A percentile compares a stretch with the other conserved stretches of the same genome.
phyloP scores from a whole-genome alignment of 2,797 vertebrate genomes.

The Erithacus rubecula region DNA sequence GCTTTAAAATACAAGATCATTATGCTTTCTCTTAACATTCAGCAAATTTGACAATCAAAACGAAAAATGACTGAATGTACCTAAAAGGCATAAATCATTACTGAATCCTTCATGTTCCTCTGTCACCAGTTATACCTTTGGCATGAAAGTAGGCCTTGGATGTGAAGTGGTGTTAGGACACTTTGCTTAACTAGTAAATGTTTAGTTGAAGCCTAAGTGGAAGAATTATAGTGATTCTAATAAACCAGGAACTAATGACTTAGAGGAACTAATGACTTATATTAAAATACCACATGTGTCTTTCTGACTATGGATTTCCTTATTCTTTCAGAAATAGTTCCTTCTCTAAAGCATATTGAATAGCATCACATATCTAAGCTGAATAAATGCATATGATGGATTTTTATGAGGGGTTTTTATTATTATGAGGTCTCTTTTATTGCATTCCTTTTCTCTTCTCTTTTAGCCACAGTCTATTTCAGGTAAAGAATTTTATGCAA shows the following conservation, averaged over 20 bases:
- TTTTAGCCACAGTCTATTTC: neutral
- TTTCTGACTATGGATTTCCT: neutral
- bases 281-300: neutral
- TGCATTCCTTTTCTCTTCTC: neutral
- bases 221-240: neutral
- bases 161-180: neutral
- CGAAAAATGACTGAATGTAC: neutral
- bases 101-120: neutral
- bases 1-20: neutral
- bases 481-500: constrained; percentile 29
- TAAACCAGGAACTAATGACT: neutral
- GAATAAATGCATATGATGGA: constrained; percentile 1
- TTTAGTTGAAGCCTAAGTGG: neutral
- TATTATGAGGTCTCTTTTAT: neutral
- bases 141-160: neutral
- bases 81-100: neutral
- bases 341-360: neutral
- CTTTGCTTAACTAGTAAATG: constrained; percentile 1
- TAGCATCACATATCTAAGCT: neutral
- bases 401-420: constrained; percentile 36
- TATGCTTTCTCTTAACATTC: neutral
- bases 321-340: neutral
- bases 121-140: neutral
- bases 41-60: neutral
- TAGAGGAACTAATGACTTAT: neutral